Evolutionary conservation across 2,888 invertebrate species (phyloP).

Genomic region (Meta bourneti): DNA sequence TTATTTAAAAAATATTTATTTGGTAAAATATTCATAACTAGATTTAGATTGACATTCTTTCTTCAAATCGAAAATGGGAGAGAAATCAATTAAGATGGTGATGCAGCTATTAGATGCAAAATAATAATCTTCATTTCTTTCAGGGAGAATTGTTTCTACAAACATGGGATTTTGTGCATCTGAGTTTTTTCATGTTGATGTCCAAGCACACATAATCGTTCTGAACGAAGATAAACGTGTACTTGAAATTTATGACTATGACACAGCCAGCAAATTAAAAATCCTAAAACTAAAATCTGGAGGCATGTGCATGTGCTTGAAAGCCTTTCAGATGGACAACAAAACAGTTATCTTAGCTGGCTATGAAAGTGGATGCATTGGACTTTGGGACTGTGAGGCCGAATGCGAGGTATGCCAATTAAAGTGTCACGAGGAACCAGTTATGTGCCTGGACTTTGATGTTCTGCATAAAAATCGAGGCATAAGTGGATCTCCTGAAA

Average conservation of each 20-base stretch:
- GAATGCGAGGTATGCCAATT: constrained; percentile 30
- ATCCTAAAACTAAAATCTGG: neutral
- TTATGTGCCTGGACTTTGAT: constrained; percentile 76
- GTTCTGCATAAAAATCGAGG: constrained; percentile 41
- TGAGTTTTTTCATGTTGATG: neutral
- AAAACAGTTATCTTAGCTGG: constrained; percentile 52
- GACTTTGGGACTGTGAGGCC: constrained; percentile 49
- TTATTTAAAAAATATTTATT: neutral
- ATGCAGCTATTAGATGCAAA: too few species aligned
- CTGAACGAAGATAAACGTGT: constrained; percentile 4
- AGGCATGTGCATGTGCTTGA: constrained; percentile 71
- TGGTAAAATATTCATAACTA: neutral
- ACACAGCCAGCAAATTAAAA: neutral
- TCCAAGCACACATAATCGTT: neutral
- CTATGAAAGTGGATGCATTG: constrained; percentile 76
- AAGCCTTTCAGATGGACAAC: constrained; percentile 18
- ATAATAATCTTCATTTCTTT: constrained; percentile 22
- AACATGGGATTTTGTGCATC: constrained; percentile 66
- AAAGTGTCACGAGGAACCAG: constrained; percentile 61
- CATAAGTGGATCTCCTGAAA: constrained; percentile 73
- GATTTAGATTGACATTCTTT: neutral
- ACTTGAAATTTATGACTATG: constrained; percentile 18
- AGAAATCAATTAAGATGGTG: too few species aligned
- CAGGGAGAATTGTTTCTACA: constrained; percentile 19
- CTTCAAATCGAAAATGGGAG: too few species aligned